Evolutionary conservation across 2,888 invertebrate species (phyloP).

Genomic region (Pristionchus exspectatus): DNA sequence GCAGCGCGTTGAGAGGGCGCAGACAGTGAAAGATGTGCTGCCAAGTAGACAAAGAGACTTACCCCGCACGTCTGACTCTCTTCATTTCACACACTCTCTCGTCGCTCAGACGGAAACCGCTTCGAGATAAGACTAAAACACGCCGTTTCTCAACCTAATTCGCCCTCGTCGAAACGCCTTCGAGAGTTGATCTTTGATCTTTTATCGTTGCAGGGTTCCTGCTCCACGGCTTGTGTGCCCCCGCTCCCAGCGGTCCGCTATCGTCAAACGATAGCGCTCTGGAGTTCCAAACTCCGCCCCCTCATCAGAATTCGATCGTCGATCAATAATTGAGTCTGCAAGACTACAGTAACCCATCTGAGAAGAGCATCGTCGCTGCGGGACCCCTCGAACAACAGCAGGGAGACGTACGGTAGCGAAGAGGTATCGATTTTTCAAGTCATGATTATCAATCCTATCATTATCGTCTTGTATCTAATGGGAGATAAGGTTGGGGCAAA

Average conservation of each 20-base stretch:
- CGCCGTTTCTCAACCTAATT: neutral
- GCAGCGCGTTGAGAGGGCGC: neutral
- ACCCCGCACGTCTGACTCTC: neutral
- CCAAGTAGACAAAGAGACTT: neutral
- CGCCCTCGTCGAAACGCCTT: neutral
- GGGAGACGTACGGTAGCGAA: neutral
- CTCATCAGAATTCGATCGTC: neutral
- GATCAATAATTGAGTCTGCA: conserved; percentile 23
- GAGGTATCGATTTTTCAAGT: conserved; percentile 22
- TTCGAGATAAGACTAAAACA: neutral
- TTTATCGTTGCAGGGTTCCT: conserved; percentile 35
- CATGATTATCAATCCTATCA: too few species aligned
- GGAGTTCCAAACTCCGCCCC: conserved; percentile 30
- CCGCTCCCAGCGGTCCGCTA: conserved; percentile 12
- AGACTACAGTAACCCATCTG: conserved; percentile 3
- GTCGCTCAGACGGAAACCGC: neutral
- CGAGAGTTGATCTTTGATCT: conserved; percentile 12
- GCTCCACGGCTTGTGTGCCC: neutral
- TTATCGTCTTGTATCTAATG: too few species aligned
- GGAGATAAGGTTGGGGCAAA: too few species aligned
- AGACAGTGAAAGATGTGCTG: neutral
- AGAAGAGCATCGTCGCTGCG: conserved; percentile 23
- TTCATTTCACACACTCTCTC: neutral
- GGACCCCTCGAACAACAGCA: conserved; percentile 9
- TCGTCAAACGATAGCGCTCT: conserved; percentile 42